Evolutionary conservation across 2,113 vertebrate genomes (phyloP).

Genomic region (Isichthys henryi): DNA sequence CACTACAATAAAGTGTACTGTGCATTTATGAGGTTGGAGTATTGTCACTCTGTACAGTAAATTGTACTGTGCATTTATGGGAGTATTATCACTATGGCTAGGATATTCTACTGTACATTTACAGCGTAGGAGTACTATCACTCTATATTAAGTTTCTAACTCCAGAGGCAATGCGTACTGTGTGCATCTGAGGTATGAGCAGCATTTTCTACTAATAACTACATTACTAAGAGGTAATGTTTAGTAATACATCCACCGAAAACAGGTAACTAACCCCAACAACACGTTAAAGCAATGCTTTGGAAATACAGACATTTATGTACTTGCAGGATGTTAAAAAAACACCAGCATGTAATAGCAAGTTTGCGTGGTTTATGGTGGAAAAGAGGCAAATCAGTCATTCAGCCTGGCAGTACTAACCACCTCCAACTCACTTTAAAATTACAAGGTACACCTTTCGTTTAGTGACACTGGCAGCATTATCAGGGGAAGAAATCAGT

Average conservation of each 20-base stretch:
- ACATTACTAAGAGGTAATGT: neutral
- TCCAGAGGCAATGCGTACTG: neutral
- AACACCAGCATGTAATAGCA: neutral
- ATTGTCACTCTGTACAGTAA: no score
- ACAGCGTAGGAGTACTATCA: neutral
- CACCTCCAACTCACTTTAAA: neutral
- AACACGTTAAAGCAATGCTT: neutral
- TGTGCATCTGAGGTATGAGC: neutral
- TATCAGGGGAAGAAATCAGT: neutral
- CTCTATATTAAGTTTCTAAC: neutral
- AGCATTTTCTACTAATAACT: neutral
- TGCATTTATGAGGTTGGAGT: no score
- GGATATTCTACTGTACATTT: neutral
- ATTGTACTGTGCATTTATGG: no score
- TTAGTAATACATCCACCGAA: neutral
- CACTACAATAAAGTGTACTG: no score
- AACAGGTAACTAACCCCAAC: neutral
- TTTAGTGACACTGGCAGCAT: neutral
- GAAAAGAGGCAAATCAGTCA: neutral
- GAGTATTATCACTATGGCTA: neutral
- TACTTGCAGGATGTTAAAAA: neutral
- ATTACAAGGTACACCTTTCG: neutral
- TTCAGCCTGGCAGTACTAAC: neutral
- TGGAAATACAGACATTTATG: neutral
- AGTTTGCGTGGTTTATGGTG: neutral